Evolutionary conservation across 2,797 vertebrate species (phyloP), one percentile per base, ranked within the genome.

Genomic region (Neopelma chrysocephalum): DNA sequence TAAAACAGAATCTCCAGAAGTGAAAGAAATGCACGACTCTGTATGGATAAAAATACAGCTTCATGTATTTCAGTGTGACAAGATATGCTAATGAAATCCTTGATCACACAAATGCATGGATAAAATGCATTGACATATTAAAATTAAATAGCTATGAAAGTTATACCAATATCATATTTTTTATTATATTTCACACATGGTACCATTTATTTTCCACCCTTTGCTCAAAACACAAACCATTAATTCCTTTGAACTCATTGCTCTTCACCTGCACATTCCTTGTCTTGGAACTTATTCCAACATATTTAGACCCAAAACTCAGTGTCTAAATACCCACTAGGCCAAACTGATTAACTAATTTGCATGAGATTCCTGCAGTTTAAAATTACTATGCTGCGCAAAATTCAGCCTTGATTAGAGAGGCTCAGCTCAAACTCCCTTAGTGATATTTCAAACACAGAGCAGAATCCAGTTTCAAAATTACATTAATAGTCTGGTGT

Each of bases 401-500:
- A 91, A 94, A 80, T 61, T 86, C 69, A 80, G 45, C 65, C 62
- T 86, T 75, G 81, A 85, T 94, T 89, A 89, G 64, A 86, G 27
- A 92, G 50, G 43, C 45, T 87, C 26, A 80, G 34, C 60, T 84
- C 42, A 62, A 90, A 4, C 21, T 96, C 82, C 91, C 91, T 71
- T 42, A 92, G 79, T 66, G 77, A 72, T 77, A 94, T 90, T 97
- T 95, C 90, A 94, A 68, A 78, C 56, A 72, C 54, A 70, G 82
- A 82, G 69, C 56, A 76, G 80, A 93, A 89, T 88, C 80, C 45
- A 64, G 66, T 73, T 93, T 90, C 62, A 84, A 88, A 88, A 95
- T 94, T 76, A 81, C 80, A 90, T 86, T 60, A 88, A 60, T 73
- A 87, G 87, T 72, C 60, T 4, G 2, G 47, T 87, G 75, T 91